These are phyloP conservation scores for Arremon brunneinucha DNA, from an alignment of 2,797 vertebrate genomes.

Conservation along the genomic window DNA sequence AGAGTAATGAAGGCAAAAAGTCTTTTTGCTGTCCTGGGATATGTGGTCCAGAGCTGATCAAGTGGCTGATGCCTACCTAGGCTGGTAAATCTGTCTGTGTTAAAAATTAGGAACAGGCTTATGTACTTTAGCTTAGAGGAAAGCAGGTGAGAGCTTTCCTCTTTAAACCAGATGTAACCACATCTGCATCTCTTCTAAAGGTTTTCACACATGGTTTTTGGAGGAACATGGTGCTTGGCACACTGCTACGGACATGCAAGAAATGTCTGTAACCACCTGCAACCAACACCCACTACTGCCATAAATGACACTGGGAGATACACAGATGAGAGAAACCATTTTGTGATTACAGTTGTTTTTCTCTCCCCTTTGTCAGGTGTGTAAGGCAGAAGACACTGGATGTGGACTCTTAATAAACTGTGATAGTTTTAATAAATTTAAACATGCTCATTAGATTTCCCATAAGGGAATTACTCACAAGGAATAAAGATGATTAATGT, in stretches of 20 bases:
- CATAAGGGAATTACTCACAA: slow-evolving; percentile 25
- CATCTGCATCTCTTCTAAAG: background rate
- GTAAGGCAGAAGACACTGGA: background rate
- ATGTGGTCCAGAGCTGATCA: background rate
- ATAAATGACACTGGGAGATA: background rate
- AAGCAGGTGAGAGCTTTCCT: background rate
- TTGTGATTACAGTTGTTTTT: background rate
- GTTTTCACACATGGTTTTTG: background rate
- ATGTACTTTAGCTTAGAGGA: background rate
- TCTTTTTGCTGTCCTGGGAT: background rate
- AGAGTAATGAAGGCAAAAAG: background rate
- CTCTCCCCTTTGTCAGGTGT: background rate
- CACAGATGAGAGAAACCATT: background rate
- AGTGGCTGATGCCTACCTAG: background rate
- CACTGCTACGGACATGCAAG: no score
- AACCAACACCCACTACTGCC: background rate
- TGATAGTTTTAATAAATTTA: slow-evolving; percentile 24
- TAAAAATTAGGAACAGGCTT: background rate
- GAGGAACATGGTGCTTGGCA: background rate
- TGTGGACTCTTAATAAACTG: background rate
- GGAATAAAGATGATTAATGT: slow-evolving; percentile 35
- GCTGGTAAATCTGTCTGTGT: background rate
- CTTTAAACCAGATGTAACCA: background rate
- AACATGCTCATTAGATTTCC: background rate
- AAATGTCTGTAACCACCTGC: background rate